Conservation (phyloP, 1,140 invertebrate species). For the Rhizoglyphus robini region DNA sequence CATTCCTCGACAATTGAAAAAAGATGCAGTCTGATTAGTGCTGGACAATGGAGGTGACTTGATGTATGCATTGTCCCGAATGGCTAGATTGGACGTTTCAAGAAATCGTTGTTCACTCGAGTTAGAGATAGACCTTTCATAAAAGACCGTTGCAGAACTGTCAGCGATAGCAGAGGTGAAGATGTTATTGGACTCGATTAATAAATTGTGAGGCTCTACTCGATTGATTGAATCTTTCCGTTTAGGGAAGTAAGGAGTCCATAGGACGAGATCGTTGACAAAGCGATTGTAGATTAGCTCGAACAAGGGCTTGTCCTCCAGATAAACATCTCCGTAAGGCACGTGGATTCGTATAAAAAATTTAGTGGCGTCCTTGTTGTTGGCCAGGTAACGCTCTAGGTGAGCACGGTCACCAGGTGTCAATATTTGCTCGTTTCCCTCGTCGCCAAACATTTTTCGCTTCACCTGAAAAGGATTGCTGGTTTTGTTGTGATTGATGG, state of each 20-base stretch:
- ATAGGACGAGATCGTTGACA: constrained; percentile 24
- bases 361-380: background rate
- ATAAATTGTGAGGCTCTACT: background rate
- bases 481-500: background rate
- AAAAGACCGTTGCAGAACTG: too few relatives aligned
- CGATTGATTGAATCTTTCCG: background rate
- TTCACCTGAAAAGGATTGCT: constrained; percentile 21
- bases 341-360: constrained; percentile 18
- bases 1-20: constrained; percentile 14
- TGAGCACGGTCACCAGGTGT: constrained; percentile 23
- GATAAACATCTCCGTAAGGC: constrained; percentile 17
- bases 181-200: background rate
- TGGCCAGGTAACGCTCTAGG: constrained; percentile 11
- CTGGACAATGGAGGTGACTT: too few relatives aligned
- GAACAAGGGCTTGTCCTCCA: constrained; percentile 21
- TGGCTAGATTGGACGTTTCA: too few relatives aligned
- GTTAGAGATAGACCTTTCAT: too few relatives aligned
- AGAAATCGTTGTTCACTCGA: too few relatives aligned
- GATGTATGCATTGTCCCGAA: too few relatives aligned
- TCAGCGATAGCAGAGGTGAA: background rate
- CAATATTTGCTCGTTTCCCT: constrained; percentile 20
- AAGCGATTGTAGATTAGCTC: constrained; percentile 26
- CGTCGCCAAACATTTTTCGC: constrained; percentile 14
- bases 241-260: constrained; percentile 14
- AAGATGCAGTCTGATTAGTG: too few relatives aligned